Conservation (phyloP, 1,140 invertebrate genomes). For the Trichoplusia ni region DNA sequence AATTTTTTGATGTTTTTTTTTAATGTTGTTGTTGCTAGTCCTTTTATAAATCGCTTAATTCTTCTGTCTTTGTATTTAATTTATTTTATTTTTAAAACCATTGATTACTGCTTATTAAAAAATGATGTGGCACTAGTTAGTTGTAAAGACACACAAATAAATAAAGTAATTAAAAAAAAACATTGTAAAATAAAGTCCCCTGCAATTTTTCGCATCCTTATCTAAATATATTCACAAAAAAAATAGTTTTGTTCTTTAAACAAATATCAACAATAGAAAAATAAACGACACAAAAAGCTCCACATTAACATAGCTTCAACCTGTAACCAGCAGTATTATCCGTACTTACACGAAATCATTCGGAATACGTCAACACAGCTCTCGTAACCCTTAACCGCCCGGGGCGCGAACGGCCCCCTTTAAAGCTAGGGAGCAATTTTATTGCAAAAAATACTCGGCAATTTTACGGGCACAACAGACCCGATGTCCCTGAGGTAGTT, state of each 20-base stretch:
- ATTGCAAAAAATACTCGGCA: conserved; percentile 77
- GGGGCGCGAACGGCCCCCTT: conserved; percentile 57
- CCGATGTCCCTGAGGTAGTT: conserved; percentile 78
- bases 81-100: too few relatives aligned
- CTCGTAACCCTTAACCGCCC: conserved; percentile 50
- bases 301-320: conserved; percentile 23
- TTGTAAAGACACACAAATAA: too few relatives aligned
- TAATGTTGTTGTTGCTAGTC: neutral
- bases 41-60: neutral
- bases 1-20: neutral
- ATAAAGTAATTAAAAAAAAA: neutral
- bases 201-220: too few relatives aligned
- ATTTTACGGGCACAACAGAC: conserved; percentile 70
- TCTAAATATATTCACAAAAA: too few relatives aligned
- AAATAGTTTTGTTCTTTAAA: neutral
- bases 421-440: conserved; percentile 70
- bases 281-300: conserved; percentile 1
- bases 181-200: too few relatives aligned
- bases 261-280: neutral
- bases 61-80: too few relatives aligned
- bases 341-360: conserved; percentile 38
- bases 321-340: conserved; percentile 30
- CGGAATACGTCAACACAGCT: conserved; percentile 36
- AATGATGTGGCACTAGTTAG: too few relatives aligned
- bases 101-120: too few relatives aligned